Base-by-base conservation (phyloP, 1,140 invertebrate genomes). In the Chymomyza costata region DNA sequence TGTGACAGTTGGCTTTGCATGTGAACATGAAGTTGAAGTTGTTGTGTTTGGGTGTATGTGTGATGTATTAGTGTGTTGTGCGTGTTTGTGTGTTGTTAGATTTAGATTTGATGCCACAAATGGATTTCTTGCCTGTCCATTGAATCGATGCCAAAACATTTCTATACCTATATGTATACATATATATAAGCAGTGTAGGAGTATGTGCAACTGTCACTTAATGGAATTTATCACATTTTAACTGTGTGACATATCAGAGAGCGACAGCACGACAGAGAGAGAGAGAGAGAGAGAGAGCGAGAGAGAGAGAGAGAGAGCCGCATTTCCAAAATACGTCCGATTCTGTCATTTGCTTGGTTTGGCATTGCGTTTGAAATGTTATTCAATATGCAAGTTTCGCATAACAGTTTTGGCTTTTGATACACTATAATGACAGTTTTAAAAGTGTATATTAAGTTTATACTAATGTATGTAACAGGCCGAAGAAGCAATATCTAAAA, bases 151-250 rank as follows among this genome's bases (percentile, higher is more conserved):
- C n/a, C 31, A 40, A 51, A 65, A 65, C 46, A 57, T 64, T 51
- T 64, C 60, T 64, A 64, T 65, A 41, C 6, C 28, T 32, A 50
- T 49, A 30, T 30, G 13, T 17, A 32, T 32, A 14, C 6, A 19
- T 21, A 1, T 40, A 6, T 17, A 35, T 28, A 8, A 13, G 32
- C 21, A 16, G 47, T 41, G 18, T 59, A 46, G 57, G 57, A 51
- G 52, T 52, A 63, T 55, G 69, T 68, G 18, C 32, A 41, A 30
- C 71, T 76, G 66, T 66, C 73, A 78, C 73, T 71, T 78, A 78
- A 78, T 78, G 63, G 73, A 78, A 78, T 78, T 78, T 78, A 78
- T 78, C 73, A 78, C 71, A 78, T 78, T 78, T 78, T 71, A 78
- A 78, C 71, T 67, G 66, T 63, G 73, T 78, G 71, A 78, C 71